Percentiles rank a stretch among this genome's conserved stretches.
phyloP scores from a whole-genome alignment of 1,140 invertebrate genomes.

The Nasonia vitripennis region DNA sequence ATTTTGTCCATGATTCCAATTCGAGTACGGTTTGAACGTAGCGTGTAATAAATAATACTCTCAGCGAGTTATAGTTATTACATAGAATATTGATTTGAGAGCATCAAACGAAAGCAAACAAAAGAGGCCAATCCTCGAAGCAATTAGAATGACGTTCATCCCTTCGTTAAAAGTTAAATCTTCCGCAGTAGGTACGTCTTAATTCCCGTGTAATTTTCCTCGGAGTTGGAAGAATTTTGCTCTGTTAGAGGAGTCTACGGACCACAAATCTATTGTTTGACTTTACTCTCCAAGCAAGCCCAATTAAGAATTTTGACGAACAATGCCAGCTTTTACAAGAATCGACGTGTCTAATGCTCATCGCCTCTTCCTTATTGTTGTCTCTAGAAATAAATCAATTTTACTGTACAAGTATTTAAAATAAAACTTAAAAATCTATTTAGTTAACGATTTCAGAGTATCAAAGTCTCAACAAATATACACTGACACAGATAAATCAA shows the following conservation, averaged over 20 bases:
- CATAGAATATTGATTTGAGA: no score
- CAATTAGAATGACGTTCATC: background rate
- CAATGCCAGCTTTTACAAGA: background rate
- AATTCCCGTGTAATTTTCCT: slow-evolving; percentile 19
- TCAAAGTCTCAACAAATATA: no score
- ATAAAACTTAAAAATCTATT: no score
- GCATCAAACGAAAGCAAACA: background rate
- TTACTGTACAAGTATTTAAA: no score
- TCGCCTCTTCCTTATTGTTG: no score
- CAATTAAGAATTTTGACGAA: background rate
- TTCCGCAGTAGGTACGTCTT: background rate
- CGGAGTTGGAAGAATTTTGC: background rate
- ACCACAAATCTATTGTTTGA: background rate
- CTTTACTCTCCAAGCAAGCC: background rate
- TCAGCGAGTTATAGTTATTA: no score
- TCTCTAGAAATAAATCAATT: no score
- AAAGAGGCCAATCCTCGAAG: background rate
- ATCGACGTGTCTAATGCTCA: no score
- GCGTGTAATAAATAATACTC: no score
- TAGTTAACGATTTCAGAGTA: no score
- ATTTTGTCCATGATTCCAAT: background rate
- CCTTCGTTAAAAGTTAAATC: slow-evolving; percentile 17
- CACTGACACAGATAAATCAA: no score
- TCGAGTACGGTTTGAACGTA: background rate
- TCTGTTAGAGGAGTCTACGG: background rate